phyloP scores from a whole-genome alignment of 2,888 invertebrate genomes.

The Lacanobia oleracea region DNA sequence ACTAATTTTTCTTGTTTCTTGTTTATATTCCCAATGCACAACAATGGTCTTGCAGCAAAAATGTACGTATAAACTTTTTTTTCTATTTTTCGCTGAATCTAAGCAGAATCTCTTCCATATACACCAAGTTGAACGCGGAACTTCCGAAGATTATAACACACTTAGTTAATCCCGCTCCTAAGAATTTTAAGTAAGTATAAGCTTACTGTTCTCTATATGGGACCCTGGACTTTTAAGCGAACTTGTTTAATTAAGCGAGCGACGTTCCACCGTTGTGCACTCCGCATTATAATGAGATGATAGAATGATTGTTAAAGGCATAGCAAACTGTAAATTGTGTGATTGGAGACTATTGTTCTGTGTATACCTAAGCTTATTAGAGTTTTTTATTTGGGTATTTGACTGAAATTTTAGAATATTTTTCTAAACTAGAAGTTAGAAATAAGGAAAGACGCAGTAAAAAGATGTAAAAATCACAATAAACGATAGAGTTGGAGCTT shows the following conservation, averaged over 20 bases:
- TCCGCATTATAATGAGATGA: constrained; percentile 58
- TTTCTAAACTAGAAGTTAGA: too few species aligned
- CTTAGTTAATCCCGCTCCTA: constrained; percentile 45
- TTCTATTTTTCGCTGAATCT: not conserved
- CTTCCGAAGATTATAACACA: constrained; percentile 40
- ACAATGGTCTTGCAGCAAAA: not conserved
- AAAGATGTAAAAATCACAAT: too few species aligned
- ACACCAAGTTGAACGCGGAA: constrained; percentile 4
- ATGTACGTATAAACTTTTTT: too few species aligned
- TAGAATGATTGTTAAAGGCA: constrained; percentile 34
- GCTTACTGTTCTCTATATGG: constrained; percentile 57
- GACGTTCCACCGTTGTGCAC: constrained; percentile 35
- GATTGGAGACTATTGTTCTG: constrained; percentile 39
- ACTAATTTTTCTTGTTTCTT: not conserved
- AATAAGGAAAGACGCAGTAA: too few species aligned
- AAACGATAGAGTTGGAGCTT: too few species aligned
- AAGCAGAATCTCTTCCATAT: constrained; percentile 18
- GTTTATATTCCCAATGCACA: not conserved
- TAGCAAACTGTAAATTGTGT: constrained; percentile 37
- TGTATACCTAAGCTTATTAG: not conserved
- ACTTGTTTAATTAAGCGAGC: constrained; percentile 58
- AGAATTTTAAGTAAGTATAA: constrained; percentile 51
- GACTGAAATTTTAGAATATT: too few species aligned
- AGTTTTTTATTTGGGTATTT: too few species aligned
- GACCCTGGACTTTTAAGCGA: constrained; percentile 46